phyloP scores from a whole-genome alignment of 2,113 vertebrate species.

The Psittacus erithacus region DNA sequence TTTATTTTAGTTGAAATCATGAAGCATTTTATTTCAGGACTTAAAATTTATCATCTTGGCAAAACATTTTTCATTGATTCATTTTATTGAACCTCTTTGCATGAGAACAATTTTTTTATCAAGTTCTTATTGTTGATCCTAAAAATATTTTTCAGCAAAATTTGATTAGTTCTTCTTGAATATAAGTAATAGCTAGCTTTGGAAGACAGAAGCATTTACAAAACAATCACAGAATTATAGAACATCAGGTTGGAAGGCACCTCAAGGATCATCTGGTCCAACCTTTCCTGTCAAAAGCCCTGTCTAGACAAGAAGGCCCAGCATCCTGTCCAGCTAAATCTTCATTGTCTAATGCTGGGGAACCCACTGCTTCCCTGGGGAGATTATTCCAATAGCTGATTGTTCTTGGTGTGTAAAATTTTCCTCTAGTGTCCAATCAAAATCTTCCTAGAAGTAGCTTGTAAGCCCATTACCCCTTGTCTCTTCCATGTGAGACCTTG shows the following conservation, averaged over 20 bases:
- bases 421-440: not conserved
- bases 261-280: not conserved
- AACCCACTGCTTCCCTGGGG: not conserved
- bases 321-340: not conserved
- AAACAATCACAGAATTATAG: not conserved
- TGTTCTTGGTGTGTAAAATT: not conserved
- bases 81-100: not conserved
- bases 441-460: not conserved
- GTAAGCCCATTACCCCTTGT: not conserved
- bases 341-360: not conserved
- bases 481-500: not conserved
- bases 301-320: not conserved
- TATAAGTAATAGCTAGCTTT: not conserved
- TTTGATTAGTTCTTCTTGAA: not conserved
- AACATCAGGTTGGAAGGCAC: not conserved
- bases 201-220: not conserved
- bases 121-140: not conserved
- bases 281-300: not conserved
- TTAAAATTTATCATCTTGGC: not conserved
- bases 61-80: not conserved
- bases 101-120: not conserved
- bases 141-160: not conserved
- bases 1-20: not conserved
- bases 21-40: not conserved
- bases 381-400: not conserved